phyloP scores from a whole-genome alignment of 2,797 vertebrate species.

The Limnodromus scolopaceus region DNA sequence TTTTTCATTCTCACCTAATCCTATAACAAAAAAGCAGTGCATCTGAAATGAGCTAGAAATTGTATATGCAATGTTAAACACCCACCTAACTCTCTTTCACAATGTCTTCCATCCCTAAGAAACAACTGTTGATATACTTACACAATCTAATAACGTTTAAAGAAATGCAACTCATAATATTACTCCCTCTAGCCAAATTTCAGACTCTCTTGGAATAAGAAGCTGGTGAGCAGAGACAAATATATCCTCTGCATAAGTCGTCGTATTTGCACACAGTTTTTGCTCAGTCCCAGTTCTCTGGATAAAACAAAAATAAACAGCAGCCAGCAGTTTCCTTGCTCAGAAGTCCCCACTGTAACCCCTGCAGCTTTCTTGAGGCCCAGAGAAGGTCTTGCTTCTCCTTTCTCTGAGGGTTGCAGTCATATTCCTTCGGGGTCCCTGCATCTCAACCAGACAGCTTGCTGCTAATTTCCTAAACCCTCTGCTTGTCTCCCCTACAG shows the following conservation, averaged over 20 bases:
- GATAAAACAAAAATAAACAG: not conserved
- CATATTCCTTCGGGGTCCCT: not conserved
- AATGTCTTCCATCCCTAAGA: not conserved
- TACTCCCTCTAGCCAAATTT: not conserved
- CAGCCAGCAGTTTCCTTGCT: not conserved
- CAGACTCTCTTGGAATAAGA: not conserved
- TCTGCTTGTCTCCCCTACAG: not conserved
- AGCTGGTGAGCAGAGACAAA: not conserved
- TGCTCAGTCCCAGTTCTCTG: not conserved
- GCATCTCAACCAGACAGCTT: not conserved
- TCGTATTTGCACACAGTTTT: not conserved
- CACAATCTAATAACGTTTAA: not conserved
- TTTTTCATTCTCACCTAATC: conserved; percentile 31
- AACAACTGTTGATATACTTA: not conserved
- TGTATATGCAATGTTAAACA: not conserved
- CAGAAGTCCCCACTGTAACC: not conserved
- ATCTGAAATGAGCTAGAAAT: not conserved
- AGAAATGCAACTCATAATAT: not conserved
- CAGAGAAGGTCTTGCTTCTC: not conserved
- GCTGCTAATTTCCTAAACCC: not conserved
- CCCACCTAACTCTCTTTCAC: not conserved
- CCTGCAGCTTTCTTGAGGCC: not conserved
- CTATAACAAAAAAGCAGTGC: not conserved
- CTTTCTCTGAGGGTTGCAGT: not conserved
- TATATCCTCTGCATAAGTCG: not conserved